Conservation (phyloP, 2,113 vertebrate species). For the Dasypus novemcinctus region DNA sequence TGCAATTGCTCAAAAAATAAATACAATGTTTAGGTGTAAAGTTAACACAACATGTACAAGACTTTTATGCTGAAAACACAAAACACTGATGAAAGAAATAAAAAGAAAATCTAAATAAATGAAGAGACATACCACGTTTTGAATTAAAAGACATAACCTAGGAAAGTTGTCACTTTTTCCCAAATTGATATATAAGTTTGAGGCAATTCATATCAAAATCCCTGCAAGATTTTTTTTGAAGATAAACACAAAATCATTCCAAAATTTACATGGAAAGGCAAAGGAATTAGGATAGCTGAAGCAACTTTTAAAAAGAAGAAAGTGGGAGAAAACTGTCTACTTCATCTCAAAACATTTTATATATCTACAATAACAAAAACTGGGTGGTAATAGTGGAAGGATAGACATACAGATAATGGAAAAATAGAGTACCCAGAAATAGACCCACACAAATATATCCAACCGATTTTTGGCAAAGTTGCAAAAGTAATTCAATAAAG, state of each 20-base stretch:
- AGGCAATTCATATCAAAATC: neutral
- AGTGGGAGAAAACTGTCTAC: neutral
- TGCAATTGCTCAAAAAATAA: neutral
- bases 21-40: neutral
- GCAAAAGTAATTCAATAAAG: neutral
- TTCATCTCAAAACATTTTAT: neutral
- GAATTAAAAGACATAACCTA: neutral
- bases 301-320: neutral
- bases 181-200: neutral
- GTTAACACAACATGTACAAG: neutral
- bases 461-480: neutral
- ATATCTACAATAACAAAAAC: neutral
- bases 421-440: neutral
- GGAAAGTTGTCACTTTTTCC: neutral
- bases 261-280: constrained; percentile 21
- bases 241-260: neutral
- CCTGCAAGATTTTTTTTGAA: neutral
- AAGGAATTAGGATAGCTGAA: neutral
- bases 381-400: neutral
- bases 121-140: neutral
- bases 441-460: neutral
- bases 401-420: neutral
- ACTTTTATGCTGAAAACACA: neutral
- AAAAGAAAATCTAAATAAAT: neutral
- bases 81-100: neutral